Evolutionary conservation across 2,888 invertebrate species (phyloP).

Genomic region (Halictus ligatus): DNA sequence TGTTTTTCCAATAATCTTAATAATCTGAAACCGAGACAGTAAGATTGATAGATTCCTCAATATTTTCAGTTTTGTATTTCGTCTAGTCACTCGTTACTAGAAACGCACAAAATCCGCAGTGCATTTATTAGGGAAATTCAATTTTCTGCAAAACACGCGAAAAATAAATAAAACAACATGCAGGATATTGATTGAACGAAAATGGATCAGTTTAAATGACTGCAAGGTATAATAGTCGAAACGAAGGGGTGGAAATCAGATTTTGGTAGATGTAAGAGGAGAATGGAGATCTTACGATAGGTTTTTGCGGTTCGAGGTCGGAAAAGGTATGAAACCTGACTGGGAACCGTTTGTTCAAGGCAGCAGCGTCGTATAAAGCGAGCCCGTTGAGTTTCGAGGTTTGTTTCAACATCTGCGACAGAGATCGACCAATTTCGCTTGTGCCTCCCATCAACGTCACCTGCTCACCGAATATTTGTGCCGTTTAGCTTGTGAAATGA

Average conservation of each 20-base stretch:
- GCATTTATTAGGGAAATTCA: background rate
- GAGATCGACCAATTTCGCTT: conserved; percentile 34
- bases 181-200: background rate
- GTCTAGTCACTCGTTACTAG: background rate
- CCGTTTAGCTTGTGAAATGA: background rate
- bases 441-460: conserved; percentile 38
- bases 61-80: too few relatives aligned
- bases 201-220: background rate
- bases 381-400: conserved; percentile 41
- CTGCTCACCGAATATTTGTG: conserved; percentile 5
- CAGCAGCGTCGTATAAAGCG: conserved; percentile 42
- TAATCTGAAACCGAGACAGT: background rate
- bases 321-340: background rate
- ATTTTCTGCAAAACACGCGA: background rate
- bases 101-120: too few relatives aligned
- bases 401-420: conserved; percentile 47
- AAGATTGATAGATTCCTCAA: too few relatives aligned
- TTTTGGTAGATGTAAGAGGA: background rate
- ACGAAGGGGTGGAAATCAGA: background rate
- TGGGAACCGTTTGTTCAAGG: conserved; percentile 24
- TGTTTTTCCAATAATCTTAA: background rate
- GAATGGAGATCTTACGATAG: conserved; percentile 26
- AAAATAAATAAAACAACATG: background rate
- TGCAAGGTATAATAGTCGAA: background rate
- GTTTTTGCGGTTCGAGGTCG: background rate